Percentiles rank a stretch among this genome's conserved stretches.
Conservation (phyloP, 1,140 invertebrate species). For the Orchesella cincta region DNA sequence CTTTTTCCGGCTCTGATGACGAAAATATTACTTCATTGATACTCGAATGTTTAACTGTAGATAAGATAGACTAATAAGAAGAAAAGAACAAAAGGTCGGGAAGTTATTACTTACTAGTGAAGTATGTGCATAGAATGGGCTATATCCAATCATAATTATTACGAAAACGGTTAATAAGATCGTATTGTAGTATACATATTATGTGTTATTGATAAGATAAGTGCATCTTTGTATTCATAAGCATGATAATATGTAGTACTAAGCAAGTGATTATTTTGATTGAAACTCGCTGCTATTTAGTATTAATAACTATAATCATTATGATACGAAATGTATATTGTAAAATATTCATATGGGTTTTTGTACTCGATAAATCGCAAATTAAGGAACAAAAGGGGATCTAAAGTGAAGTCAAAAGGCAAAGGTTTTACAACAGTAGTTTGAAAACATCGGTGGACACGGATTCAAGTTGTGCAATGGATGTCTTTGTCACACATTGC, state of each 20-base stretch:
- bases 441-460: no score
- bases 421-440: neutral
- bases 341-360: neutral
- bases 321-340: neutral
- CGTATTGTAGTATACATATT: neutral
- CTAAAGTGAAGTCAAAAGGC: neutral
- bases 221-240: neutral
- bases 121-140: no score
- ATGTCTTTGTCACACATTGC: neutral
- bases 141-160: no score
- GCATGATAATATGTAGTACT: neutral
- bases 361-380: neutral
- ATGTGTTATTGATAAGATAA: neutral
- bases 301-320: conserved; percentile 19
- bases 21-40: no score
- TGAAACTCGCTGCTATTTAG: conserved; percentile 20
- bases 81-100: no score
- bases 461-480: no score
- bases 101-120: no score
- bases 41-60: no score
- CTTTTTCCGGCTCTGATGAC: no score
- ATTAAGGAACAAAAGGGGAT: neutral
- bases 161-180: neutral
- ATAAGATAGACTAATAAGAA: no score
- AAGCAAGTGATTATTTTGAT: conserved; percentile 2